phyloP scores from a whole-genome alignment of 2,113 vertebrate species.

The Crypturellus undulatus region DNA sequence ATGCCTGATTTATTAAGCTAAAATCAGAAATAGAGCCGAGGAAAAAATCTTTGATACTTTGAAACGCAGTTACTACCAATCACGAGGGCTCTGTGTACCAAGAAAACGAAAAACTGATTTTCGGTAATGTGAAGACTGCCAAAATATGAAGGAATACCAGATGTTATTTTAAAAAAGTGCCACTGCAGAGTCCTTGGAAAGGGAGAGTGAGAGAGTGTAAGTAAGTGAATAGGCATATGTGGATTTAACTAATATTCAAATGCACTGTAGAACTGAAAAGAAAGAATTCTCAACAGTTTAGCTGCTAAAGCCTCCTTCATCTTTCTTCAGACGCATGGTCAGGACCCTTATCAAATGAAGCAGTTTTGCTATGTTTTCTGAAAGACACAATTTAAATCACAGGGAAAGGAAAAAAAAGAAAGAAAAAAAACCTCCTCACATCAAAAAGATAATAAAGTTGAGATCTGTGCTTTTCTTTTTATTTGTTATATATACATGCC shows the following conservation, averaged over 20 bases:
- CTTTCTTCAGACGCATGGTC: background rate
- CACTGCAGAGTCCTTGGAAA: conserved; percentile 55
- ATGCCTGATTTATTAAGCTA: conserved; percentile 31
- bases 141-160: conserved; percentile 72
- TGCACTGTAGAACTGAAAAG: conserved; percentile 32
- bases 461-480: background rate
- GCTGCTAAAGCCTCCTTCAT: background rate
- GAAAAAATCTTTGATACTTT: conserved; percentile 47
- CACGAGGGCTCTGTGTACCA: background rate
- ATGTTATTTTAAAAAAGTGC: conserved; percentile 66
- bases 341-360: conserved; percentile 21
- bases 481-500: background rate
- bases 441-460: background rate
- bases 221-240: conserved; percentile 2
- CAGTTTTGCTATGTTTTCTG: background rate
- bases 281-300: conserved; percentile 24
- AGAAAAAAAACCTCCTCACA: background rate
- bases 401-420: background rate
- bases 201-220: background rate
- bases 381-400: background rate
- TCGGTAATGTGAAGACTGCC: conserved; percentile 50
- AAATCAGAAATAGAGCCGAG: conserved; percentile 1
- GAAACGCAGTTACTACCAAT: conserved; percentile 48
- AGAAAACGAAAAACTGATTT: conserved; percentile 65
- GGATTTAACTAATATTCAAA: conserved; percentile 62